A percentile compares a stretch with the other conserved stretches of the same genome.
Evolutionary conservation across 2,113 vertebrate genomes (phyloP).

Genomic region (Eptatretus burgeri): DNA sequence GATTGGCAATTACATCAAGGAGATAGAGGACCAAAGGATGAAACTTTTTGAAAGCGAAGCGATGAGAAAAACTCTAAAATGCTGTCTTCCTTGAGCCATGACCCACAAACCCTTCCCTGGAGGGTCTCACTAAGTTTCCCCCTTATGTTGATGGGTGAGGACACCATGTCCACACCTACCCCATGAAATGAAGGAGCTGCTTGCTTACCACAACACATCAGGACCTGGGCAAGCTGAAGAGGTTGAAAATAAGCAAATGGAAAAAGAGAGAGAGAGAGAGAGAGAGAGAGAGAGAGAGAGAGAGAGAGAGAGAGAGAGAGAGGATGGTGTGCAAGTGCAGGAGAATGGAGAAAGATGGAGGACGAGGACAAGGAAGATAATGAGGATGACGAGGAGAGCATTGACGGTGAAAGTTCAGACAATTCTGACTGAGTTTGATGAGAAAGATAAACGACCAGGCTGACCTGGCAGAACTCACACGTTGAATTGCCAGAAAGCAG

Average conservation of each 20-base stretch:
- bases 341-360: no score
- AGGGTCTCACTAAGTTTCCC: slow-evolving; percentile 16
- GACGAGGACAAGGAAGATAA: no score
- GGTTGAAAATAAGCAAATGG: slow-evolving; percentile 73
- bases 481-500: slow-evolving; percentile 96
- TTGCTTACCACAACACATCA: slow-evolving; percentile 57
- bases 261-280: slow-evolving; percentile 43
- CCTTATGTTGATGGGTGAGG: background rate
- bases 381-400: no score
- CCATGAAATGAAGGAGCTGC: slow-evolving; percentile 56
- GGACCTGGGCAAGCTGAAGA: slow-evolving; percentile 72
- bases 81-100: slow-evolving; percentile 40
- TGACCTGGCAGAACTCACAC: slow-evolving; percentile 93
- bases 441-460: slow-evolving; percentile 34
- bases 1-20: slow-evolving; percentile 93
- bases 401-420: no score
- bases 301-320: no score
- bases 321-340: no score
- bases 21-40: slow-evolving; percentile 88
- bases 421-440: no score
- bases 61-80: slow-evolving; percentile 55
- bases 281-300: no score
- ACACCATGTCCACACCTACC: slow-evolving; percentile 22
- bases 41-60: slow-evolving; percentile 84
- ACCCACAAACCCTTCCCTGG: slow-evolving; percentile 30